Conservation (phyloP, 2,113 vertebrate genomes). For the Ochotona curzoniae region DNA sequence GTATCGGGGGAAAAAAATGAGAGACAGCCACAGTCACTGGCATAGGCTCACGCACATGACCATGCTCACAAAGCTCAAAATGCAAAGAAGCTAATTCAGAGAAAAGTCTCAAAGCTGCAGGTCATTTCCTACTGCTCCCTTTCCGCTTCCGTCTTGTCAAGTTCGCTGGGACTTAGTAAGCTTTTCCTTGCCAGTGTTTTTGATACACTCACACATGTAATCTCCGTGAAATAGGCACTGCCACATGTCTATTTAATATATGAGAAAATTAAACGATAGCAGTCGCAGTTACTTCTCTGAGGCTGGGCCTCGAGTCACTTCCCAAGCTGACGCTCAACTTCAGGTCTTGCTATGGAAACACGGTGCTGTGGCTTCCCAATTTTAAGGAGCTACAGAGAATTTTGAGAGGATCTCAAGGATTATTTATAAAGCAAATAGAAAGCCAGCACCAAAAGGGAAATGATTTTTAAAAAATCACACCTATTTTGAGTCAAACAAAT, state of each 20-base stretch:
- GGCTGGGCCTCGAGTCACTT: neutral
- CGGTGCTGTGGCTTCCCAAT: neutral
- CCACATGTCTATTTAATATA: neutral
- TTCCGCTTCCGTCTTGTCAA: neutral
- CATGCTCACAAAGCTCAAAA: neutral
- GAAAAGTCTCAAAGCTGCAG: neutral
- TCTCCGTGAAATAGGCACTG: neutral
- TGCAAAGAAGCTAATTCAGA: too few relatives aligned
- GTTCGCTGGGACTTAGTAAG: fast-evolving
- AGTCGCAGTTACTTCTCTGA: neutral
- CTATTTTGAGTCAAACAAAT: neutral
- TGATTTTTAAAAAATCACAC: neutral
- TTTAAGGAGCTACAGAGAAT: neutral
- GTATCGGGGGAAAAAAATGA: neutral
- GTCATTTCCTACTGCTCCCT: neutral
- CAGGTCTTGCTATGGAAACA: neutral
- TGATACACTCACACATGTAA: fast-evolving
- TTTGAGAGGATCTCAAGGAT: neutral
- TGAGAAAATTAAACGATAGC: neutral
- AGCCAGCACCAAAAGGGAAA: neutral
- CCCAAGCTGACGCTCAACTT: neutral
- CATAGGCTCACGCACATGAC: fast-evolving
- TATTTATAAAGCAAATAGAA: constrained; percentile 1
- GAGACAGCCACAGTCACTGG: neutral
- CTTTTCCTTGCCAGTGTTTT: neutral